Evolutionary conservation across 2,888 invertebrate genomes (phyloP).

Genomic region (Hololepta plana): DNA sequence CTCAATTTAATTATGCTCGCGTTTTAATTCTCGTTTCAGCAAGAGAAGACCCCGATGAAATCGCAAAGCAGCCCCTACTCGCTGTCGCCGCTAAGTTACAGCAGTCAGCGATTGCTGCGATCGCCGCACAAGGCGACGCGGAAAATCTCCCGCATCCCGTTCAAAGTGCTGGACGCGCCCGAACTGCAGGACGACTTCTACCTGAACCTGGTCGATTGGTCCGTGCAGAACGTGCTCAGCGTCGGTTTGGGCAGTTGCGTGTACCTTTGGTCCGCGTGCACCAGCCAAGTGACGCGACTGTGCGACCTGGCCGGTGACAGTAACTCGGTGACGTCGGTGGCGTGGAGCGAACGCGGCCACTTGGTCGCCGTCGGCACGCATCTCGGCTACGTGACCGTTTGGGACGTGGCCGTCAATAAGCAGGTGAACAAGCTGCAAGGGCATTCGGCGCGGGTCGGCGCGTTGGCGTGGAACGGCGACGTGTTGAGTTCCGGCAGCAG

Average conservation of each 20-base stretch:
- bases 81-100: constrained; percentile 85
- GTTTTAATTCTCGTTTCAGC: constrained; percentile 41
- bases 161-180: constrained; percentile 92
- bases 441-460: constrained; percentile 83
- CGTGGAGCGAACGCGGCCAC: constrained; percentile 96
- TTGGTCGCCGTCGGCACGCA: constrained; percentile 96
- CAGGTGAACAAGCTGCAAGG: constrained; percentile 82
- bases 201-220: constrained; percentile 98
- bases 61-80: constrained; percentile 79
- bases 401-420: constrained; percentile 92
- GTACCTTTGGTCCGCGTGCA: constrained; percentile 97
- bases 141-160: constrained; percentile 96
- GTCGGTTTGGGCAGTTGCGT: constrained; percentile 96
- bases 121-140: constrained; percentile 95
- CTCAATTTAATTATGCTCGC: too few species aligned
- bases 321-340: constrained; percentile 94
- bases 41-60: constrained; percentile 37
- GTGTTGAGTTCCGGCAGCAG: constrained; percentile 88
- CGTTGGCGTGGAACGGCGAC: constrained; percentile 96
- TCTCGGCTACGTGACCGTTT: constrained; percentile 91
- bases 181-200: constrained; percentile 98
- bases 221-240: constrained; percentile 93
- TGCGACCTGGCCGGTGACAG: constrained; percentile 89
- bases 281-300: constrained; percentile 89
- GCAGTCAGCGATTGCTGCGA: constrained; percentile 82